phyloP scores from a whole-genome alignment of 2,113 vertebrate genomes.

The Mellivora capensis region DNA sequence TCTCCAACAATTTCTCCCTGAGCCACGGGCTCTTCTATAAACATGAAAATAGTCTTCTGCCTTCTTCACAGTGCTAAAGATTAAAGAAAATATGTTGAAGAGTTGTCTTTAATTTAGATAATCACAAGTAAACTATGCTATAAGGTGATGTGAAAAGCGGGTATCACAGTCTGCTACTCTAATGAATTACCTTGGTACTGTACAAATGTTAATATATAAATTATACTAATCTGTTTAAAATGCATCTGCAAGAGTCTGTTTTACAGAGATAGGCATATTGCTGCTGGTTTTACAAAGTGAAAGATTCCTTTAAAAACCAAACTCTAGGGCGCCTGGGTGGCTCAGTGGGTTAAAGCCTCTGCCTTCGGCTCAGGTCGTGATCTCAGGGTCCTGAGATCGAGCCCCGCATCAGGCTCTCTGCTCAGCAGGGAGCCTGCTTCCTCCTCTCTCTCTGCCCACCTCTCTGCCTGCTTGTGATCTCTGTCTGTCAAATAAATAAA shows the following conservation, averaged over 20 bases:
- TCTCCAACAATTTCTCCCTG: not conserved
- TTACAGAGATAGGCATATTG: not conserved
- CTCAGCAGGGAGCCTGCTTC: too few species aligned
- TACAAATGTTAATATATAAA: not conserved
- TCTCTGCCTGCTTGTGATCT: too few species aligned
- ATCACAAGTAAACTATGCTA: not conserved
- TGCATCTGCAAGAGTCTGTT: not conserved
- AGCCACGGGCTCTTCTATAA: not conserved
- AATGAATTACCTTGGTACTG: not conserved
- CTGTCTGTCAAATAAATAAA: too few species aligned
- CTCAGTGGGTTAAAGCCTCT: too few species aligned
- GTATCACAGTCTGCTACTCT: not conserved
- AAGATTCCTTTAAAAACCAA: not conserved
- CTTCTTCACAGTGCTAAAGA: not conserved
- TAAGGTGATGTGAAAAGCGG: not conserved
- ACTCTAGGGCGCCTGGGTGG: too few species aligned
- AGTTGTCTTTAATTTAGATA: not conserved
- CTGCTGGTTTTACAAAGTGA: not conserved
- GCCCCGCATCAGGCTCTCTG: too few species aligned
- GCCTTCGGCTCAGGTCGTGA: too few species aligned
- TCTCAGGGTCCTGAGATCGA: too few species aligned
- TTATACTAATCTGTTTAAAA: not conserved
- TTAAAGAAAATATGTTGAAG: not conserved
- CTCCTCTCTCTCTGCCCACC: too few species aligned
- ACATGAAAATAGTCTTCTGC: not conserved